Percentiles rank a stretch among this genome's conserved stretches.
phyloP scores from a whole-genome alignment of 2,113 vertebrate genomes.

The Anarhynchus alexandrinus region DNA sequence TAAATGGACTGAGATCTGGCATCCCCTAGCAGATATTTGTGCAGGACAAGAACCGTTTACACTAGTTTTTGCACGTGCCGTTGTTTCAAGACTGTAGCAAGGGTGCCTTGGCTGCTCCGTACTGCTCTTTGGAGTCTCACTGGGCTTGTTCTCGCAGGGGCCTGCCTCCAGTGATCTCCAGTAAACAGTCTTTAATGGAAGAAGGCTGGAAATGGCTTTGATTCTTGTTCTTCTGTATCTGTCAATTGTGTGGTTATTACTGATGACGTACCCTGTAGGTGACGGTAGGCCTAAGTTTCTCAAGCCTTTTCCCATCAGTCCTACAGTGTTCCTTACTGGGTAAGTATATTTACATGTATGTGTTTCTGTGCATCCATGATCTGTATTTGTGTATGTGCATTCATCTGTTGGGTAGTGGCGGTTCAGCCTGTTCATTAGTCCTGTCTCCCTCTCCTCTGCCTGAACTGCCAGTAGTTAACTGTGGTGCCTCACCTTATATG shows the following conservation, averaged over 20 bases:
- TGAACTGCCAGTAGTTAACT: background rate
- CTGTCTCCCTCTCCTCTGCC: background rate
- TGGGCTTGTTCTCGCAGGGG: background rate
- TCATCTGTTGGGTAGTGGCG: background rate
- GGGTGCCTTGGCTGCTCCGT: background rate
- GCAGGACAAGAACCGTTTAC: background rate
- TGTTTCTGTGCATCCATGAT: background rate
- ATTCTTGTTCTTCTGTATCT: background rate
- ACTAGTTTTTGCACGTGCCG: background rate
- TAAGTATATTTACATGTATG: background rate
- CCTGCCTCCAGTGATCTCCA: background rate
- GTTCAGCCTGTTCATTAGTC: background rate
- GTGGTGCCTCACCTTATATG: background rate
- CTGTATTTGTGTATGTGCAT: background rate
- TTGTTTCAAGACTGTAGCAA: background rate
- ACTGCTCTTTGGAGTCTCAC: background rate
- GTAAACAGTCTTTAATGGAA: background rate
- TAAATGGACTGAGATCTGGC: background rate
- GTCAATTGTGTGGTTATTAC: background rate
- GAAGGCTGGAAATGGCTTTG: background rate
- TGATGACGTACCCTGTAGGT: background rate
- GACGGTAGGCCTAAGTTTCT: background rate
- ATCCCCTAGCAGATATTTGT: background rate
- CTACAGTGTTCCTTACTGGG: background rate
- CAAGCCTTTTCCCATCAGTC: background rate